Evolutionary conservation across 2,888 invertebrate species (phyloP).

Genomic region (Acrocyrtus sp.): DNA sequence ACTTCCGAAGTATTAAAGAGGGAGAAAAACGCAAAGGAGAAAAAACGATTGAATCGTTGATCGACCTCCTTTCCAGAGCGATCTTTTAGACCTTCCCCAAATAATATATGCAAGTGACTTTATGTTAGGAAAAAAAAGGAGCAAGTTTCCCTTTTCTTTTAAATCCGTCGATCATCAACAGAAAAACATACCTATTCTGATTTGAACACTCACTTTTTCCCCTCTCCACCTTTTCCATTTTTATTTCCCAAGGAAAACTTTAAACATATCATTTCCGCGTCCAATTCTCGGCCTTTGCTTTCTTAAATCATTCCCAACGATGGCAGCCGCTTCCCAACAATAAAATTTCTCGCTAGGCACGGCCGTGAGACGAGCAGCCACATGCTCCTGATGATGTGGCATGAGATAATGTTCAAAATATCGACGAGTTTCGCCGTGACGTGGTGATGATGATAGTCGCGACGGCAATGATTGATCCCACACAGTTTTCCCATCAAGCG

Average conservation of each 20-base stretch:
- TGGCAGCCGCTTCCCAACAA: background rate
- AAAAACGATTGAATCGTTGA: conserved; percentile 48
- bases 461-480: conserved; percentile 49
- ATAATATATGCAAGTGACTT: conserved; percentile 19
- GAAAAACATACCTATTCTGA: background rate
- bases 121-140: conserved; percentile 12
- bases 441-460: conserved; percentile 36
- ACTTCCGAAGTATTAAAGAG: too few relatives aligned
- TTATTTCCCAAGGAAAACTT: background rate
- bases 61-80: conserved; percentile 50
- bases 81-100: conserved; percentile 37
- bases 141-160: background rate
- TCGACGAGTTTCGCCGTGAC: background rate
- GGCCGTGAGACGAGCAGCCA: background rate
- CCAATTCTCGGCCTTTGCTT: background rate
- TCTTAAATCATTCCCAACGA: too few relatives aligned
- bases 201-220: too few relatives aligned
- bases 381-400: background rate
- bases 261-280: background rate
- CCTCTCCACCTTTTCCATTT: too few relatives aligned
- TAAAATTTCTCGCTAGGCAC: background rate
- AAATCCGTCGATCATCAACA: background rate
- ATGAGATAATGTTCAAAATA: conserved; percentile 10
- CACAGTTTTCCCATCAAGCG: conserved; percentile 7
- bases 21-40: conserved; percentile 8